These are phyloP conservation scores for Spheniscus mendiculus DNA, from an alignment of 2,113 vertebrate species.

Conservation along the genomic window DNA sequence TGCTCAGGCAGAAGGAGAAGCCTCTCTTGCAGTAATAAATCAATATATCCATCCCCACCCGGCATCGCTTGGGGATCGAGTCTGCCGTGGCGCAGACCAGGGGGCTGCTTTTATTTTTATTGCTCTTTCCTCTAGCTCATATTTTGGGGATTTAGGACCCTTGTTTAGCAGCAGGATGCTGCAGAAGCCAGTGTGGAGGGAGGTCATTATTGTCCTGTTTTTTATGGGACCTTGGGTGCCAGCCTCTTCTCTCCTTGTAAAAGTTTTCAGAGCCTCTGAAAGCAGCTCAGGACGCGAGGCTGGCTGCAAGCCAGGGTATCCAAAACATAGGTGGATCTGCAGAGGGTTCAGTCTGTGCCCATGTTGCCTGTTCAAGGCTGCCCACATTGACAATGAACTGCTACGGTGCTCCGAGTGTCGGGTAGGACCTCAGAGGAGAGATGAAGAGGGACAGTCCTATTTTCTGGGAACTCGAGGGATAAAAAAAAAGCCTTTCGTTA, in stretches of 20 bases:
- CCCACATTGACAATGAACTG: not conserved
- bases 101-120: not conserved
- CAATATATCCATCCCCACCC: not conserved
- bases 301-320: not conserved
- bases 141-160: not conserved
- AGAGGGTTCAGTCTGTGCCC: not conserved
- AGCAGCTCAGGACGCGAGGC: not conserved
- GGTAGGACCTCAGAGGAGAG: not conserved
- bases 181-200: not conserved
- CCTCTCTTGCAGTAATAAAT: not conserved
- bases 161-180: not conserved
- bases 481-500: not conserved
- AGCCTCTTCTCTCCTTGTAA: not conserved
- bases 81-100: fast-evolving
- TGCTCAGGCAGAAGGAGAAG: not conserved
- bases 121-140: not conserved
- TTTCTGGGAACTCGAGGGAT: no score
- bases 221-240: not conserved
- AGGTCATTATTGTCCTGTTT: not conserved
- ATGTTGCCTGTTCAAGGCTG: not conserved
- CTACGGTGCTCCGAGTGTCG: not conserved
- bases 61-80: fast-evolving
- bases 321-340: not conserved
- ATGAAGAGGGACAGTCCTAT: not conserved
- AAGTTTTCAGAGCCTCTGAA: not conserved